Evolutionary conservation across 2,888 invertebrate species (phyloP), one percentile per base, ranked within the genome.

Genomic region (Lobophora halterata): DNA sequence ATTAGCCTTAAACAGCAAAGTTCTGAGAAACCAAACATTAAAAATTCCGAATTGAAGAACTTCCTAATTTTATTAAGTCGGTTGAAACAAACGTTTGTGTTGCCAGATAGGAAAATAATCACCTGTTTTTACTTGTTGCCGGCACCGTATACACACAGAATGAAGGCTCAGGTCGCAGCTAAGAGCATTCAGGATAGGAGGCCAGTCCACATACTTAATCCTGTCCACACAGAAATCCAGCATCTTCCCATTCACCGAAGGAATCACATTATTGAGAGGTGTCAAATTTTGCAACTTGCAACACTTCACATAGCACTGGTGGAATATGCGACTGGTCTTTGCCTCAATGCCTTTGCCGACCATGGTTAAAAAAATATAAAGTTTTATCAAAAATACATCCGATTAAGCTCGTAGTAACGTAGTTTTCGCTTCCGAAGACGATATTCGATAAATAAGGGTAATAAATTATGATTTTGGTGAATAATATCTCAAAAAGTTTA

Each of bases 141-240:
- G 89, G 72, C 93, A 92, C 55, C 90, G 89, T 45, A 95, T 89
- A 16, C 89, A 88, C 44, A 95, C 83, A 43, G 90, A 88, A 67
- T 93, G 92, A 2, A 95, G 85, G 42, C 92, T 92, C 29, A 91
- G 88, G 68, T 95, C 95, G 49, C 91, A 88, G 27, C 91, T 89
- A 3, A 95, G 74, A 0, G 95, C 92, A 55, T 93, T 92, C 29
- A 93, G 75, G 27, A 95, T 91, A 1, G 94, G 91, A 14, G 89
- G 86, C 95, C 95, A 95, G 51, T 95, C 94, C 44, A 89, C 90
- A 45, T 93, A 90, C 59, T 92, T 93, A 29, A 95, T 88, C 49
- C 94, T 90, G 63, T 95, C 95, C 30, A 92, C 93, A 49, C 90
- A 90, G 57, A 95, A 92, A 53, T 95, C 94, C 44, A 93, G 58